These are phyloP conservation scores for Gortyna flavago DNA, from an alignment of 2,888 invertebrate species.

Conservation along the genomic window DNA sequence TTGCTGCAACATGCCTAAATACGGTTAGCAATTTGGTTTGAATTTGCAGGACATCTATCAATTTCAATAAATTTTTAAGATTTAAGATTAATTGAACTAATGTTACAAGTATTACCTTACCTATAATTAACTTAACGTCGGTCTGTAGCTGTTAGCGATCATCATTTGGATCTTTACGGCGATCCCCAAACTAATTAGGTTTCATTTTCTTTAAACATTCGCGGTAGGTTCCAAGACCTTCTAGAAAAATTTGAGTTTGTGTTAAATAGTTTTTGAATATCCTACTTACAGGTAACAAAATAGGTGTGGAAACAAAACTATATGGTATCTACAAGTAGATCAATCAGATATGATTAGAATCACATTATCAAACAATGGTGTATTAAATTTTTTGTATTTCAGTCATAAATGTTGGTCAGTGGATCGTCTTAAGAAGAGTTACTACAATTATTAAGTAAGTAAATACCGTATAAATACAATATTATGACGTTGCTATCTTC, in stretches of 20 bases:
- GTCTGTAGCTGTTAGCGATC: too few relatives aligned
- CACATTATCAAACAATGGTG: conserved; percentile 36
- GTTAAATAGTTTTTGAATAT: not conserved
- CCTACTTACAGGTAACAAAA: conserved; percentile 16
- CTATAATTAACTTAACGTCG: too few relatives aligned
- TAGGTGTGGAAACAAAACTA: conserved; percentile 21
- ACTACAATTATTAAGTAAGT: too few relatives aligned
- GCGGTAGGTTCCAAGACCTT: not conserved
- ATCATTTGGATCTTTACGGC: too few relatives aligned
- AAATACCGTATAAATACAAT: not conserved
- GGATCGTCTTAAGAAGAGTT: too few relatives aligned
- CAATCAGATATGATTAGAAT: conserved; percentile 39
- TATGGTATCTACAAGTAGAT: conserved; percentile 23
- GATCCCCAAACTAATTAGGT: too few relatives aligned
- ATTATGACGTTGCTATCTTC: not conserved
- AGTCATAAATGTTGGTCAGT: conserved; percentile 2
- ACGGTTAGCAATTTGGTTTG: too few relatives aligned
- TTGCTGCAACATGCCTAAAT: not conserved
- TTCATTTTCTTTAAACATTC: not conserved
- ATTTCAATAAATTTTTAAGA: too few relatives aligned
- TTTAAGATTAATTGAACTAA: too few relatives aligned
- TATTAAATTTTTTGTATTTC: conserved; percentile 21
- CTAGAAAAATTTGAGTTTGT: not conserved
- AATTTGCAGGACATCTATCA: not conserved
- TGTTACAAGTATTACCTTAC: too few relatives aligned